These are phyloP conservation scores for Calliopsis andreniformis DNA, from an alignment of 1,140 invertebrate genomes.

Conservation along the genomic window DNA sequence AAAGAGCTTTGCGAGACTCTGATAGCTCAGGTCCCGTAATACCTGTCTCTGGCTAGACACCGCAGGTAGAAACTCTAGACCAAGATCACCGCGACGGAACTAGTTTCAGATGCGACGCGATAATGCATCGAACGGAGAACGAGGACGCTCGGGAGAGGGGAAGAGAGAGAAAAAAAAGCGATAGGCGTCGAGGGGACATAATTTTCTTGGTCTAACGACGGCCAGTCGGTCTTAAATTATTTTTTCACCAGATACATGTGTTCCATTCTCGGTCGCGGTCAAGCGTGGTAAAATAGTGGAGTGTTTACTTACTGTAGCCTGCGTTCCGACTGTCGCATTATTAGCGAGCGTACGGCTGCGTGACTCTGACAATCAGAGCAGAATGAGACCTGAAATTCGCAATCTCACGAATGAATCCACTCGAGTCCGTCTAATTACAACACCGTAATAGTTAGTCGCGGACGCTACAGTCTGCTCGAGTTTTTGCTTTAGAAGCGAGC, in stretches of 20 bases:
- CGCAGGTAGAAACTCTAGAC: background rate
- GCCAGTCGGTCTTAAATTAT: slow-evolving; percentile 3
- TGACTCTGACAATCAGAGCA: slow-evolving; percentile 64
- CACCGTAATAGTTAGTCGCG: slow-evolving; percentile 5
- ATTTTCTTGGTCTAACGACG: background rate
- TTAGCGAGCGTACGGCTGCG: slow-evolving; percentile 51
- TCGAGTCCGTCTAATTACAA: slow-evolving; percentile 36
- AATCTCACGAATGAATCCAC: slow-evolving; percentile 37
- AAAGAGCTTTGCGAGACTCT: background rate
- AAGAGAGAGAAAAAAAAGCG: background rate
- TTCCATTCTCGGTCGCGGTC: slow-evolving; percentile 39
- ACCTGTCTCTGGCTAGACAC: background rate
- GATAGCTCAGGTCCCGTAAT: background rate
- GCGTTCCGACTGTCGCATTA: slow-evolving; percentile 45
- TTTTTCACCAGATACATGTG: slow-evolving; percentile 13
- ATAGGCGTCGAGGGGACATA: background rate
- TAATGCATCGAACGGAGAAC: background rate
- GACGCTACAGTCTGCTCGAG: background rate
- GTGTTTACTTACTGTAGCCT: slow-evolving; percentile 51
- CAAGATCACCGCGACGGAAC: background rate
- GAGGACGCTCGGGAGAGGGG: background rate
- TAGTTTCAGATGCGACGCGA: slow-evolving; percentile 2
- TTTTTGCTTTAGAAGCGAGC: background rate
- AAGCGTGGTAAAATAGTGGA: slow-evolving; percentile 39
- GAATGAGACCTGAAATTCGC: slow-evolving; percentile 46